Conservation (phyloP, 2,113 vertebrate species). For the Otolemur garnettii region DNA sequence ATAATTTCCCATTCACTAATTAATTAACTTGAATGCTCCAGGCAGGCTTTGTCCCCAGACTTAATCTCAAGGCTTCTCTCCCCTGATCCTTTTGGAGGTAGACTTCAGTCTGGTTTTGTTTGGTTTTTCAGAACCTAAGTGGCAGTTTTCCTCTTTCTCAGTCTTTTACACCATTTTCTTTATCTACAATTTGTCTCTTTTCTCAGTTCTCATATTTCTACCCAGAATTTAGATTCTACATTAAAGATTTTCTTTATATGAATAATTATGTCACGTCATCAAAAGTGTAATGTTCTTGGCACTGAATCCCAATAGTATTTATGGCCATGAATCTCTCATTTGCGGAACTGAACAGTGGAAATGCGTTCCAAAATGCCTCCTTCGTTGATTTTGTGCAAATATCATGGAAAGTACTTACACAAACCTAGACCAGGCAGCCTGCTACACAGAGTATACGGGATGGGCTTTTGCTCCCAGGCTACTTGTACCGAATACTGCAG, state of each 20-base stretch:
- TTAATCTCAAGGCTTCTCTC: not conserved
- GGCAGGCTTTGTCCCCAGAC: not conserved
- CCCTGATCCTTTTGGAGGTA: not conserved
- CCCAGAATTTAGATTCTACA: not conserved
- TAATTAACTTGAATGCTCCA: slow-evolving; percentile 55
- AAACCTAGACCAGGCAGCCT: not conserved
- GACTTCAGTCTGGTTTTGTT: not conserved
- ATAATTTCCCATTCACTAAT: not conserved
- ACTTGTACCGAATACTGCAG: not conserved
- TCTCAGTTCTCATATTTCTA: not conserved
- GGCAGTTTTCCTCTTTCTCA: not conserved
- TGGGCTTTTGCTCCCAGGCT: not conserved
- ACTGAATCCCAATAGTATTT: not conserved
- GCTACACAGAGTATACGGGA: not conserved
- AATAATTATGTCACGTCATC: not conserved
- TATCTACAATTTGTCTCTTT: not conserved
- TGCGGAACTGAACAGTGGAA: not conserved
- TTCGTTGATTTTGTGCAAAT: not conserved
- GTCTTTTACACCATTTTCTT: not conserved
- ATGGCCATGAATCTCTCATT: not conserved
- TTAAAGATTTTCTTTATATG: not conserved
- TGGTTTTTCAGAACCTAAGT: not conserved
- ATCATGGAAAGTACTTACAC: not conserved
- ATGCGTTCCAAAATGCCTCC: not conserved
- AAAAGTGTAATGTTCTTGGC: not conserved